These are phyloP conservation scores for Thereva nobilitata DNA, from an alignment of 2,888 invertebrate species.

Conservation along the genomic window DNA sequence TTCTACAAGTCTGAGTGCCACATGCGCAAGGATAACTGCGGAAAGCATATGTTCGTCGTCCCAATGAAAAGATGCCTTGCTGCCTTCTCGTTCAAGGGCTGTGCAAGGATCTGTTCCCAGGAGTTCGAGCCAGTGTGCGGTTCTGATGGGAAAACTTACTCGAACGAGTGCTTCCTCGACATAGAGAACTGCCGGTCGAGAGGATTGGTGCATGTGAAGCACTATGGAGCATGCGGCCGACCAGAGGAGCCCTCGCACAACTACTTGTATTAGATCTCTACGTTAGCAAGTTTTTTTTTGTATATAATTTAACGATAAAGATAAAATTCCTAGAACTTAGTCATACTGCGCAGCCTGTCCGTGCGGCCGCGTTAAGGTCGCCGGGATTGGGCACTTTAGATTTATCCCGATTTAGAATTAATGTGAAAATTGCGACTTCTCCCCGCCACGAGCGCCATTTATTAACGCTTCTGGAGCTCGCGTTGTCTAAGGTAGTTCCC, in stretches of 20 bases:
- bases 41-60: slow-evolving; percentile 89
- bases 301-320: slow-evolving; percentile 6
- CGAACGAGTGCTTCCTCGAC: slow-evolving; percentile 89
- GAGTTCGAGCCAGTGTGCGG: slow-evolving; percentile 92
- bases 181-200: slow-evolving; percentile 89
- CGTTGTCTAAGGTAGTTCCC: no score
- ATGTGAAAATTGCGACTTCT: slow-evolving; percentile 1
- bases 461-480: no score
- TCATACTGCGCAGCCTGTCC: slow-evolving; percentile 5
- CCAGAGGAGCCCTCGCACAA: slow-evolving; percentile 86
- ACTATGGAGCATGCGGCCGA: slow-evolving; percentile 83
- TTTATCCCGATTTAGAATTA: slow-evolving; percentile 12
- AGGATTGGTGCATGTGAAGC: slow-evolving; percentile 74
- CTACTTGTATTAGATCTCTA: slow-evolving; percentile 70
- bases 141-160: slow-evolving; percentile 90
- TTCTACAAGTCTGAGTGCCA: slow-evolving; percentile 89
- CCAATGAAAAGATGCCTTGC: slow-evolving; percentile 84
- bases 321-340: slow-evolving; percentile 18
- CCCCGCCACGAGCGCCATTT: neutral
- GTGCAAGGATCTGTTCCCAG: slow-evolving; percentile 82
- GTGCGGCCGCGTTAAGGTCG: neutral
- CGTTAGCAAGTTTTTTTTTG: slow-evolving; percentile 14
- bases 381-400: neutral
- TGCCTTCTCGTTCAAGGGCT: slow-evolving; percentile 84
- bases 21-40: slow-evolving; percentile 90